Conservation (phyloP, 2,888 invertebrate species). For the Perithous albicinctus region DNA sequence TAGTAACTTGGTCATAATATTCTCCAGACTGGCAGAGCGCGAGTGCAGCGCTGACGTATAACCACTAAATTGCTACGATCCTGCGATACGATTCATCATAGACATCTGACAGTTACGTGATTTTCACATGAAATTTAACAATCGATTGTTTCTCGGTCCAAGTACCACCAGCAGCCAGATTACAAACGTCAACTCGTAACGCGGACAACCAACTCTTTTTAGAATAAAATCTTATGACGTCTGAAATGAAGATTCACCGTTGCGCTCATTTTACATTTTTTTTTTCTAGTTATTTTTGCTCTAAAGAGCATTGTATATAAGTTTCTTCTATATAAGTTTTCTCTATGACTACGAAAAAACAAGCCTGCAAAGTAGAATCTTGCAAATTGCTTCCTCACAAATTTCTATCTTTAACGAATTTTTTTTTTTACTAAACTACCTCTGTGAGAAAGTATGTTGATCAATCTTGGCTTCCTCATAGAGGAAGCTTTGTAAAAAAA, state of each 20-base stretch:
- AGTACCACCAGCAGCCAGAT: background rate
- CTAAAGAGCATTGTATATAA: too few relatives aligned
- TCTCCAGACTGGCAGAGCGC: background rate
- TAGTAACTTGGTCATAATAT: conserved; percentile 37
- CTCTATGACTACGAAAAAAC: too few relatives aligned
- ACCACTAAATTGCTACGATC: background rate
- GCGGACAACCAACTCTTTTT: background rate
- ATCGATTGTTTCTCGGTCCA: background rate
- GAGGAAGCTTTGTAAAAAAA: too few relatives aligned
- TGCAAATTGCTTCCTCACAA: too few relatives aligned
- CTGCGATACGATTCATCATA: conserved; percentile 10
- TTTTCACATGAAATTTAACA: background rate
- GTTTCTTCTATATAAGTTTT: too few relatives aligned
- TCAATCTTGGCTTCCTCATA: too few relatives aligned
- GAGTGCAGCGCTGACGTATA: background rate
- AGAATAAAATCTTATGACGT: background rate
- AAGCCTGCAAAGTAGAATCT: too few relatives aligned
- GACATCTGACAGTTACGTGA: background rate
- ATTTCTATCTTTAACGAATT: too few relatives aligned
- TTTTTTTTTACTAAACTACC: too few relatives aligned
- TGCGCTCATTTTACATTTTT: too few relatives aligned
- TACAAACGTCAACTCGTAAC: background rate
- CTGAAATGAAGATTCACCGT: background rate
- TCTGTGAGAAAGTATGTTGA: too few relatives aligned
- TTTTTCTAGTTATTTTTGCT: too few relatives aligned